Base-by-base conservation (phyloP, 2,797 vertebrate genomes). In the Aphelocoma californica region DNA sequence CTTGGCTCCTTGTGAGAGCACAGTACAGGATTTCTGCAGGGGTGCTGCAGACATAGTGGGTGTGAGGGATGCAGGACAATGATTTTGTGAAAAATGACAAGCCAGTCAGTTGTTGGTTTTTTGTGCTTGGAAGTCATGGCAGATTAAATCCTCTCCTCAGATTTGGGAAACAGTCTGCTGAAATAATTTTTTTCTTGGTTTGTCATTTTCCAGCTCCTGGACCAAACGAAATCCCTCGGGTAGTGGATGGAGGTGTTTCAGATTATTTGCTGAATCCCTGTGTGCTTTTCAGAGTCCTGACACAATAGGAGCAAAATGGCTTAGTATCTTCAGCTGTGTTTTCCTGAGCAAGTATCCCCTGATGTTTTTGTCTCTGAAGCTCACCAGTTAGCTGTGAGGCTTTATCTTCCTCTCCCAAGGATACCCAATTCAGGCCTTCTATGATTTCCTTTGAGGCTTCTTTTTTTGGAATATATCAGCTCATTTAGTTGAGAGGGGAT, bases 371-470 rank as follows among this genome's bases (percentile, higher is more conserved):
- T 31, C 40, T 73, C 31, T 50, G 73, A 53, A 74, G 45, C 36
- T 64, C 1, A 1, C 2, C 11, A 7, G 3, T 19, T 65, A 28
- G 23, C 31, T 51, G 4, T 50, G 16, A 6, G 44, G 40, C 28
- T 65, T 32, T 60, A 31, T 28, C 14, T 58, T 0, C 25, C 15
- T 71, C 19, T 93, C 31, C 3, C 29, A 19, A 12, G 10, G 21
- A 26, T 31, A 34, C 1, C n/a, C 0, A 0, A 14, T 23, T 15
- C 13, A 40, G 19, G 6, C 13, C 12, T 67, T 53, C 18, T 47
- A 0, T 38, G 3, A 14, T 84, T 74, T 57, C 12, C 9, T 31
- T n/a, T 44, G 2, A 42, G 24, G 24, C 18, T 56, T 69, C 18
- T 86, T 2, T 61, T 14, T 83, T 48, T 72, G 38, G 9, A 61